Conservation (phyloP, 2,113 vertebrate genomes). For the Poeciliopsis turrubarensis region DNA sequence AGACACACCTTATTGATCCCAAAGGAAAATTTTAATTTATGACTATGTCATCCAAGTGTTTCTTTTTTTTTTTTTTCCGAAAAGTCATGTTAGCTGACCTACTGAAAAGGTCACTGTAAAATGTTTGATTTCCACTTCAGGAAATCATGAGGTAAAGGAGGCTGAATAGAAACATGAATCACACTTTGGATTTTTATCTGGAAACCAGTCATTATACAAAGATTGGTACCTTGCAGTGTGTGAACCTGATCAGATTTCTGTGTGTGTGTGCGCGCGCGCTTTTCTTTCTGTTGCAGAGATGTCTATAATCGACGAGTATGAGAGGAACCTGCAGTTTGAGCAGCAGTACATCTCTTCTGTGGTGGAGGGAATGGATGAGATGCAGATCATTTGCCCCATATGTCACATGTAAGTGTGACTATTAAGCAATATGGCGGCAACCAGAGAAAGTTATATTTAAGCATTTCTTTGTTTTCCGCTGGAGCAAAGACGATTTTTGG, state of each 20-base stretch:
- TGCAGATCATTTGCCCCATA: slow-evolving; percentile 86
- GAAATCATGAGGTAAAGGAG: too few relatives aligned
- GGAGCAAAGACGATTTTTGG: background rate
- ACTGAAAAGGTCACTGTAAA: too few relatives aligned
- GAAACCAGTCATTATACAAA: background rate
- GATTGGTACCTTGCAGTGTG: background rate
- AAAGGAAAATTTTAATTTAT: too few relatives aligned
- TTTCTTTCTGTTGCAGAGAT: slow-evolving; percentile 77
- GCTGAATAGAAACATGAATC: too few relatives aligned
- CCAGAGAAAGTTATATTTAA: too few relatives aligned
- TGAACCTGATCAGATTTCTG: background rate
- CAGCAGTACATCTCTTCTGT: slow-evolving; percentile 84
- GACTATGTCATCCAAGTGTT: too few relatives aligned
- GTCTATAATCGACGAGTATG: slow-evolving; percentile 84
- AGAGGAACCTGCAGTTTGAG: slow-evolving; percentile 85
- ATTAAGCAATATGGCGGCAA: too few relatives aligned
- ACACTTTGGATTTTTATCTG: too few relatives aligned
- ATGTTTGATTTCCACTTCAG: too few relatives aligned
- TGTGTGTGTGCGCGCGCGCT: background rate
- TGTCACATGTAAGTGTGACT: slow-evolving; percentile 84
- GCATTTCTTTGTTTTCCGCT: background rate
- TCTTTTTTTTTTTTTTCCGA: too few relatives aligned
- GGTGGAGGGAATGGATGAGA: slow-evolving; percentile 82
- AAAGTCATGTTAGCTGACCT: too few relatives aligned
- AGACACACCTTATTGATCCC: too few relatives aligned